Conservation (phyloP, 2,113 vertebrate genomes). For the Motacilla tschutschensis region DNA sequence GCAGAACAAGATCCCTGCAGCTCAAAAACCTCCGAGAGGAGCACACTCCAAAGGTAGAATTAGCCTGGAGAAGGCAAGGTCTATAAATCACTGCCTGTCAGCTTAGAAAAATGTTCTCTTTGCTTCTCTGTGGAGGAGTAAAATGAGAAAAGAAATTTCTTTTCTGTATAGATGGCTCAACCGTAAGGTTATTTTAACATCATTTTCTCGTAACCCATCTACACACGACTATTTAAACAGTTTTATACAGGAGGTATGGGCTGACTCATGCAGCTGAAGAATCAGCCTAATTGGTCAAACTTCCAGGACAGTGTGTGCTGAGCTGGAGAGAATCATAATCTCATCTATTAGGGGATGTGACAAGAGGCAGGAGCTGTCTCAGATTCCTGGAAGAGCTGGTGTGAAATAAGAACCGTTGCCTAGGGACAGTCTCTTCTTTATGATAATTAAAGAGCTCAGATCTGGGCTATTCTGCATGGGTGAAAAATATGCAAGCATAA, state of each 20-base stretch:
- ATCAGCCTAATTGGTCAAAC: conserved; percentile 62
- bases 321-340: conserved; percentile 50
- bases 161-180: conserved; percentile 12
- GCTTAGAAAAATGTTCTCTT: conserved; percentile 21
- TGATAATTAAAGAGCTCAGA: conserved; percentile 52
- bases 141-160: background rate
- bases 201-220: conserved; percentile 40
- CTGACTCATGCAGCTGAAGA: conserved; percentile 55
- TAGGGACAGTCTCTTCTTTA: conserved; percentile 56
- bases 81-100: conserved; percentile 18
- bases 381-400: conserved; percentile 58
- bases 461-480: conserved; percentile 38
- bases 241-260: conserved; percentile 35
- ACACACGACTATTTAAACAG: conserved; percentile 17
- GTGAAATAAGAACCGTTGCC: conserved; percentile 46
- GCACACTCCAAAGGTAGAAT: background rate
- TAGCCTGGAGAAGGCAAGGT: background rate
- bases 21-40: background rate
- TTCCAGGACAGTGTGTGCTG: conserved; percentile 53
- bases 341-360: conserved; percentile 60
- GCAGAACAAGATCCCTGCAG: background rate
- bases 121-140: conserved; percentile 14
- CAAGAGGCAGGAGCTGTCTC: conserved; percentile 48
- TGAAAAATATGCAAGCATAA: conserved; percentile 52
- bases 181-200: conserved; percentile 30